Percentiles rank a stretch among this genome's conserved stretches.
These are phyloP conservation scores for Pomatorhinus ruficollis DNA, from an alignment of 2,113 vertebrate species.

Conservation along the genomic window DNA sequence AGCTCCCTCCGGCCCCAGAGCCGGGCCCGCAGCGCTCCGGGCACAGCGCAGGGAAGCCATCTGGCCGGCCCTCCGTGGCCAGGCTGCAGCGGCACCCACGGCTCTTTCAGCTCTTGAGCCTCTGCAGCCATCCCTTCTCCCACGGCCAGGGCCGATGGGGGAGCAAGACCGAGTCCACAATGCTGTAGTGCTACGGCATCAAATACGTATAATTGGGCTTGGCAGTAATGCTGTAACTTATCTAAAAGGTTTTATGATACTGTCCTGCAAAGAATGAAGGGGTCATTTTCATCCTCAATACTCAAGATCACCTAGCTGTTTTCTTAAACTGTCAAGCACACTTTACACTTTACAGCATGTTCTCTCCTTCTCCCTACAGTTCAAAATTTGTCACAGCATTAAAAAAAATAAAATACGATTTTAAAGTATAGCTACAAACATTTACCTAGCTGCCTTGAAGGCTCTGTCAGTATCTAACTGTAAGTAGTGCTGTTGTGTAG, in stretches of 20 bases:
- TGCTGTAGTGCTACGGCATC: neutral
- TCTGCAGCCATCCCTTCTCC: neutral
- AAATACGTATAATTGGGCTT: neutral
- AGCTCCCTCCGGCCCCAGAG: neutral
- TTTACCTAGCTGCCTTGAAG: neutral
- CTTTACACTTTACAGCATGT: neutral
- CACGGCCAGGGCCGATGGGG: neutral
- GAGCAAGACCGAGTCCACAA: neutral
- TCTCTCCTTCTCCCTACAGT: neutral
- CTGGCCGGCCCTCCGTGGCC: neutral
- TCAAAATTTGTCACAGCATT: neutral
- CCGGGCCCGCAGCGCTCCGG: neutral
- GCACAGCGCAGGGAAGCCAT: neutral
- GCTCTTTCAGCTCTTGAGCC: neutral
- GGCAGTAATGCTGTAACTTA: neutral
- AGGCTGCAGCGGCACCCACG: neutral
- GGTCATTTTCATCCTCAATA: neutral
- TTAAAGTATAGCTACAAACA: neutral
- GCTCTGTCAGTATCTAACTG: neutral
- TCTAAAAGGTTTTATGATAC: neutral
- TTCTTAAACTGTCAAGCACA: neutral
- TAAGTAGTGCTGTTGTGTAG: neutral
- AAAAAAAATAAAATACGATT: neutral
- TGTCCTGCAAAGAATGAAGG: neutral
- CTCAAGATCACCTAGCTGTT: neutral